Evolutionary conservation across 35 echinoderm and acorn worm genomes (phyloP).

Genomic region (Ophioderma brevispina): DNA sequence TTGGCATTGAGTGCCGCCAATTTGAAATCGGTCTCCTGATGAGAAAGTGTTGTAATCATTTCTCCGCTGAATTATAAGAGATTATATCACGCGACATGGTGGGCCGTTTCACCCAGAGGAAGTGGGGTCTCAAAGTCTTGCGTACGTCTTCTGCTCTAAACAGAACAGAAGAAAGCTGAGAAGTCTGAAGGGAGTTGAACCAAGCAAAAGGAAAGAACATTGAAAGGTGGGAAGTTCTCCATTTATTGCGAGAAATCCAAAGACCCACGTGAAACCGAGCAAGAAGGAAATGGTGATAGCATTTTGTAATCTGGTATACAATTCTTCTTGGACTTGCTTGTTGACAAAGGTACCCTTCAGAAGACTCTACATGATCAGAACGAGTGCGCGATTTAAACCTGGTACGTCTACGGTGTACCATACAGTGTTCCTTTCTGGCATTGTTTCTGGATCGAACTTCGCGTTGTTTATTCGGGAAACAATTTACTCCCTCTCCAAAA

Average conservation of each 20-base stretch:
- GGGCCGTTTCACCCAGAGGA: background rate
- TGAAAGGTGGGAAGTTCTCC: constrained; percentile 18
- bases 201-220: constrained; percentile 67
- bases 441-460: too few species aligned
- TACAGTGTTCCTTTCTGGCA: too few species aligned
- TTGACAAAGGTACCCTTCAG: background rate
- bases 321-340: background rate
- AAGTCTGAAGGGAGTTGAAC: constrained; percentile 68
- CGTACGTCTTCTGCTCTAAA: constrained; percentile 67
- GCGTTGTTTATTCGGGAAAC: too few species aligned
- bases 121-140: constrained; percentile 13
- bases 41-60: too few species aligned
- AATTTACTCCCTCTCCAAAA: too few species aligned
- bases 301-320: constrained; percentile 49
- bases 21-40: too few species aligned
- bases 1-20: too few species aligned
- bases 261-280: constrained; percentile 63
- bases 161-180: constrained; percentile 52
- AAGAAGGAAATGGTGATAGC: constrained; percentile 65
- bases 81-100: background rate
- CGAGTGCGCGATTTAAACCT: too few species aligned
- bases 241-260: constrained; percentile 65
- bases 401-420: too few species aligned
- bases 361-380: background rate
- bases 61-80: too few species aligned